Evolutionary conservation across 2,113 vertebrate genomes (phyloP).

Genomic region (Jacana jacana): DNA sequence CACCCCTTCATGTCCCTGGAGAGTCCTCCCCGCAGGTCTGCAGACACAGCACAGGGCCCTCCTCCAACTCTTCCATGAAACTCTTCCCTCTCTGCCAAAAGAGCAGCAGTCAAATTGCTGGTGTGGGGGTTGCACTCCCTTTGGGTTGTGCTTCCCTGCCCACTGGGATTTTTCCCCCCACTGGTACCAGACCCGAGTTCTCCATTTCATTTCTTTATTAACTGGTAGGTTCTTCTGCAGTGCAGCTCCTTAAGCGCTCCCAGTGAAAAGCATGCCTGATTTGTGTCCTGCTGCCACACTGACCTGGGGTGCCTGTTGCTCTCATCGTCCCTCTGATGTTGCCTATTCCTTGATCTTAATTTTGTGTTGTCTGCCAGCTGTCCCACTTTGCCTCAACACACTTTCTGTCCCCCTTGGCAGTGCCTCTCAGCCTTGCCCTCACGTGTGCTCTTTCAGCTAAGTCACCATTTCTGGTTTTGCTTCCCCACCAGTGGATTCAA

Average conservation of each 20-base stretch:
- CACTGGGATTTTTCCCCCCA: not conserved
- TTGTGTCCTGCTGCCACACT: not conserved
- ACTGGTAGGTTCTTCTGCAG: not conserved
- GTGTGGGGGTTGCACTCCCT: not conserved
- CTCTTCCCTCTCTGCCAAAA: not conserved
- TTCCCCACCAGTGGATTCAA: not conserved
- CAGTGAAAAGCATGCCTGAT: not conserved
- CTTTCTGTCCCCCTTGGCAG: not conserved
- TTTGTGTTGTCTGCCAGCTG: not conserved
- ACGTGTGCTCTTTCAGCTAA: not conserved
- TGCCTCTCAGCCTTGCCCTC: not conserved
- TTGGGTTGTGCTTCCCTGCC: not conserved
- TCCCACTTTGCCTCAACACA: not conserved
- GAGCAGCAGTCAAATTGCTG: not conserved
- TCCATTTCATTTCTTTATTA: not conserved
- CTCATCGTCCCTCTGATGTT: not conserved
- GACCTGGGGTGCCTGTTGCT: not conserved
- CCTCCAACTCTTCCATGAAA: not conserved
- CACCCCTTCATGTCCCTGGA: not conserved
- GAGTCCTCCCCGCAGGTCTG: not conserved
- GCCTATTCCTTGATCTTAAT: not conserved
- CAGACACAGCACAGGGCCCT: not conserved
- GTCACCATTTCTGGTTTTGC: not conserved
- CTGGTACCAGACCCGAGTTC: not conserved
- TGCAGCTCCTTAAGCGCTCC: not conserved